Base-by-base conservation (phyloP, 2,797 vertebrate genomes). In the Geotrypetes seraphini region DNA sequence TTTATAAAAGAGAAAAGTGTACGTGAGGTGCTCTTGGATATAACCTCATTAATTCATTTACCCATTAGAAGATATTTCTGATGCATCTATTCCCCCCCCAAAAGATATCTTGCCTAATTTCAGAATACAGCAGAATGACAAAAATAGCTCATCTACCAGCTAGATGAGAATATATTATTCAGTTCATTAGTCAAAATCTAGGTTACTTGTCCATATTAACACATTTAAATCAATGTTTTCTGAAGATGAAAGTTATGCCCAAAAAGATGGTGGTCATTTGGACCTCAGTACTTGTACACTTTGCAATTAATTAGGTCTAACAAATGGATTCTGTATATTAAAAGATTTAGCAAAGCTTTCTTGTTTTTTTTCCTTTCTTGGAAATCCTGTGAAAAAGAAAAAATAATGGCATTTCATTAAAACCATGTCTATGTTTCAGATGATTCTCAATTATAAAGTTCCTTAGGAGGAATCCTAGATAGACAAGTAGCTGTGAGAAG, bases 181-280 rank as follows among this genome's bases (percentile, higher is more conserved):
- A 42, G 28, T 41, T 56, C 32, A 47, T 58, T 56, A 63, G 57
- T 42, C 39, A 57, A 51, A 68, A 64, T 57, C 32, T 47, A 42
- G 46, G 43, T 31, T 48, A 39, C 29, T 34, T 19, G 3, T 40
- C 24, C 19, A 40, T 31, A 3, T 8, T 40, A 42, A 53, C 15
- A 40, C 36, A 47, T 27, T 38, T 13, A 36, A 48, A 49, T 21
- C 31, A 19, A 38, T 12, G 24, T 28, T 25, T 44, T 23, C 31
- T 25, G 16, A 46, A 42, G 24, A 39, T 8, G 22, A 30, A 43
- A 47, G 14, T 11, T 25, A 12, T 10, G 1, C 2, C 22, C 43
- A 24, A 16, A 24, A 21, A 15, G 5, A 3, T n/a, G n/a, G n/a
- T n/a, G n/a, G n/a, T n/a, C n/a, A n/a, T n/a, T n/a, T n/a, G n/a